These are phyloP conservation scores for Popillia japonica DNA, from an alignment of 1,140 invertebrate species.

Conservation along the genomic window DNA sequence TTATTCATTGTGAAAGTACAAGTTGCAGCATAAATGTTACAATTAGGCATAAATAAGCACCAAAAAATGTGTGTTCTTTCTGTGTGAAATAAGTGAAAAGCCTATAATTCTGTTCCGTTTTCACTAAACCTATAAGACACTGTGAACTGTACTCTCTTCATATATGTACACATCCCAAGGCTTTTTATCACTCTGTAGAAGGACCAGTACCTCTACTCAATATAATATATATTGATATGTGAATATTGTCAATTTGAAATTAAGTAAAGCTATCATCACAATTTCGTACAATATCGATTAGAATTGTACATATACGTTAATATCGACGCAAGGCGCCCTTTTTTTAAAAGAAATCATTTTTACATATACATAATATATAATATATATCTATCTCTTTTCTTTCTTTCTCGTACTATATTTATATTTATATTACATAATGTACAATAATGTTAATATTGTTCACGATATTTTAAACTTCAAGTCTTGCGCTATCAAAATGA, in stretches of 20 bases:
- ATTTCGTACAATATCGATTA: constrained; percentile 43
- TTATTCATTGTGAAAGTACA: constrained; percentile 45
- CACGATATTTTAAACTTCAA: constrained; percentile 27
- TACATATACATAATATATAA: constrained; percentile 41
- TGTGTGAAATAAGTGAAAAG: constrained; percentile 40
- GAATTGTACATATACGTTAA: constrained; percentile 45
- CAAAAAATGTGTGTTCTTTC: constrained; percentile 41
- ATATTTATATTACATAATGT: constrained; percentile 40
- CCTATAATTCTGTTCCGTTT: constrained; percentile 36
- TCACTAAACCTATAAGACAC: constrained; percentile 56
- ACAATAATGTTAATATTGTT: constrained; percentile 38
- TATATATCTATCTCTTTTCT: constrained; percentile 38
- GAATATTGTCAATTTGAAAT: constrained; percentile 59
- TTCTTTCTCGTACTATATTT: constrained; percentile 28
- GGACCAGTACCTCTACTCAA: constrained; percentile 48
- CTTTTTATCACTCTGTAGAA: constrained; percentile 58
- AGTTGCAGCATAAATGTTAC: constrained; percentile 45
- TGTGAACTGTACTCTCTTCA: constrained; percentile 51
- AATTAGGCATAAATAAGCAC: constrained; percentile 47
- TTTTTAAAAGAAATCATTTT: constrained; percentile 30
- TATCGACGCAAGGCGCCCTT: constrained; percentile 35
- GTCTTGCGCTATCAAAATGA: constrained; percentile 25
- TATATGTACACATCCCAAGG: constrained; percentile 56
- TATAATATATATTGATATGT: constrained; percentile 56
- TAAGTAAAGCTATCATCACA: constrained; percentile 56